These are phyloP conservation scores for Asteroscopus sphinx DNA, from an alignment of 2,888 invertebrate genomes.

Conservation along the genomic window DNA sequence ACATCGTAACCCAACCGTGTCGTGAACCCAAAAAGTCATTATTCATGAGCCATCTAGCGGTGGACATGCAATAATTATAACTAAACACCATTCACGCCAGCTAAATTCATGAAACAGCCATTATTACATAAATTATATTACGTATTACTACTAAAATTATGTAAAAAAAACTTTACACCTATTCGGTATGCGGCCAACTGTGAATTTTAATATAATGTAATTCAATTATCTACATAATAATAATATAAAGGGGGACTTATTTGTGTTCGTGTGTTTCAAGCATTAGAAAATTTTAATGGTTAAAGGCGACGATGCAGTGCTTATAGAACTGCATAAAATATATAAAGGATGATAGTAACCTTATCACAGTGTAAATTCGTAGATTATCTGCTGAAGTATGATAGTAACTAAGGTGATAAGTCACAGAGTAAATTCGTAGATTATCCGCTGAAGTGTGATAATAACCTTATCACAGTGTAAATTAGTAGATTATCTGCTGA, in stretches of 20 bases:
- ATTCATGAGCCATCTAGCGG: conserved; percentile 43
- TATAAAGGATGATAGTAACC: too few species aligned
- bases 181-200: conserved; percentile 9
- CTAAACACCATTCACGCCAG: conserved; percentile 40
- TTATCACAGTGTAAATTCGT: too few species aligned
- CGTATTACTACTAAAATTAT: conserved; percentile 35
- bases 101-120: conserved; percentile 38
- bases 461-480: too few species aligned
- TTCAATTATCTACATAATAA: conserved; percentile 16
- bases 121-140: conserved; percentile 33
- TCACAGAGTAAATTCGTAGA: too few species aligned
- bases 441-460: too few species aligned
- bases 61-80: conserved; percentile 52
- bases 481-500: too few species aligned
- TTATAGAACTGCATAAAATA: too few species aligned
- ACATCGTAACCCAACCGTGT: conserved; percentile 32
- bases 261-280: not conserved
- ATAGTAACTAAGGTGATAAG: too few species aligned
- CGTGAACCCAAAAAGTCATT: conserved; percentile 23
- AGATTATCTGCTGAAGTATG: too few species aligned
- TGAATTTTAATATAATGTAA: conserved; percentile 19
- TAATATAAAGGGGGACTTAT: conserved; percentile 12
- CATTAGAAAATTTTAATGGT: not conserved
- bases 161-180: conserved; percentile 34
- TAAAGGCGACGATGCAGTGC: conserved; percentile 8